These are phyloP conservation scores for Ectemnius cavifrons DNA, from an alignment of 2,888 invertebrate genomes.

Conservation along the genomic window DNA sequence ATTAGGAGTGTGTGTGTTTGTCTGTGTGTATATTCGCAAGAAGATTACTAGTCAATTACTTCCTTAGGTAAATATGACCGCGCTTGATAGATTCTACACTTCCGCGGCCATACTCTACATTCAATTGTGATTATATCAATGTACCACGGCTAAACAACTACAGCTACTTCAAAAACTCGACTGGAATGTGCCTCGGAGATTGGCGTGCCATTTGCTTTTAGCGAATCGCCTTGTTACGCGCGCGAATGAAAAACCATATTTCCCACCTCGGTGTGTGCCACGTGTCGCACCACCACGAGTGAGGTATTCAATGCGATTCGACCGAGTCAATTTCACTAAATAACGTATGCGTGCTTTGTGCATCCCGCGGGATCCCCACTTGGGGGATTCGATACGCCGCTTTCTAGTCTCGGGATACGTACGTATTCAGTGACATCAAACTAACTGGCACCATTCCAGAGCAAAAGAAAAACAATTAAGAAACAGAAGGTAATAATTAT, in stretches of 20 bases:
- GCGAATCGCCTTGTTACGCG: too few species aligned
- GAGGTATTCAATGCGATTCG: too few species aligned
- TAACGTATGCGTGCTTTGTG: too few species aligned
- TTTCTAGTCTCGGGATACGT: not conserved
- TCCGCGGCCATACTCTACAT: slow-evolving; percentile 69
- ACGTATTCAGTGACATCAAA: not conserved
- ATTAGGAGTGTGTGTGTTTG: too few species aligned
- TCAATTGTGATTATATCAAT: slow-evolving; percentile 57
- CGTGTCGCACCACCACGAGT: too few species aligned
- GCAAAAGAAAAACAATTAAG: slow-evolving; percentile 61
- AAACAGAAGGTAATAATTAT: slow-evolving; percentile 58
- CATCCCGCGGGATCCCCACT: too few species aligned
- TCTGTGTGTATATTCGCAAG: slow-evolving; percentile 61
- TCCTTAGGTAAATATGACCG: slow-evolving; percentile 66
- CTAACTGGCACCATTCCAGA: slow-evolving; percentile 67
- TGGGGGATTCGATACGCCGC: too few species aligned
- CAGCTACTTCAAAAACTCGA: slow-evolving; percentile 71
- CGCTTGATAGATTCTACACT: slow-evolving; percentile 66
- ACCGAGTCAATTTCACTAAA: too few species aligned
- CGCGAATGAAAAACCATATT: too few species aligned
- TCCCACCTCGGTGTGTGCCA: too few species aligned
- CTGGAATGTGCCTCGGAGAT: slow-evolving; percentile 73
- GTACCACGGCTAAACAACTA: slow-evolving; percentile 74
- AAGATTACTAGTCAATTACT: slow-evolving; percentile 68
- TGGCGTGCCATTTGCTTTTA: slow-evolving; percentile 27